Conservation (phyloP, 2,113 vertebrate genomes). For the Petrocephalus zakoni region DNA sequence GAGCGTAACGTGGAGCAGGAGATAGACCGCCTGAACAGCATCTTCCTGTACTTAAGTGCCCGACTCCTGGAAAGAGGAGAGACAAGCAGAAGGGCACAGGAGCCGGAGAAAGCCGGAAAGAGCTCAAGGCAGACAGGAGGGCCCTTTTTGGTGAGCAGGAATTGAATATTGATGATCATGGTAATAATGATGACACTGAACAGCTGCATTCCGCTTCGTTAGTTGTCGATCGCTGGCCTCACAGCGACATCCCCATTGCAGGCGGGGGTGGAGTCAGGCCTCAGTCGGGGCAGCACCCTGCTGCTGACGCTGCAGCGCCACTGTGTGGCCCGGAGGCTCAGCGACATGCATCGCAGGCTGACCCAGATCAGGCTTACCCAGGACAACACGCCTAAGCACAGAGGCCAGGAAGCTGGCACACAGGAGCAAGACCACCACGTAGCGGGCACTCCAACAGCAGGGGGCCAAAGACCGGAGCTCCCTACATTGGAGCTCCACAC, state of each 20-base stretch:
- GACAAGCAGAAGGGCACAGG: slow-evolving; percentile 25
- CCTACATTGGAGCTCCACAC: not conserved
- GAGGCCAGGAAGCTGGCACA: not conserved
- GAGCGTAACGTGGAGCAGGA: slow-evolving; percentile 53
- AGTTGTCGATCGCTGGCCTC: not conserved
- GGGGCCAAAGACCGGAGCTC: not conserved
- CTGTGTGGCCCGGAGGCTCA: slow-evolving; percentile 36
- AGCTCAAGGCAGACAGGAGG: slow-evolving; percentile 27
- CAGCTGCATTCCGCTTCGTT: not conserved
- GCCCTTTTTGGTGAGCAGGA: not conserved
- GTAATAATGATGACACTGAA: not conserved
- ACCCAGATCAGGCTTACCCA: slow-evolving; percentile 22
- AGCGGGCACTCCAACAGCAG: not conserved
- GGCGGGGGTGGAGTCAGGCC: slow-evolving; percentile 34
- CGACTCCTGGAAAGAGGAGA: slow-evolving; percentile 44
- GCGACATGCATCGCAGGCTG: slow-evolving; percentile 39
- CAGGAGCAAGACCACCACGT: not conserved
- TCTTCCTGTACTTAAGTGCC: slow-evolving; percentile 57
- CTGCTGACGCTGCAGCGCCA: slow-evolving; percentile 47
- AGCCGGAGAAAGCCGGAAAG: slow-evolving; percentile 10
- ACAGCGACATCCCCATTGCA: slow-evolving; percentile 17
- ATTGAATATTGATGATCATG: not conserved
- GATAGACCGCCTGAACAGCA: slow-evolving; percentile 59
- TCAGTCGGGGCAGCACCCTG: slow-evolving; percentile 50
- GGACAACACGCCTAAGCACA: not conserved